Evolutionary conservation across 2,113 vertebrate species (phyloP).

Genomic region (Hypanus sabinus): DNA sequence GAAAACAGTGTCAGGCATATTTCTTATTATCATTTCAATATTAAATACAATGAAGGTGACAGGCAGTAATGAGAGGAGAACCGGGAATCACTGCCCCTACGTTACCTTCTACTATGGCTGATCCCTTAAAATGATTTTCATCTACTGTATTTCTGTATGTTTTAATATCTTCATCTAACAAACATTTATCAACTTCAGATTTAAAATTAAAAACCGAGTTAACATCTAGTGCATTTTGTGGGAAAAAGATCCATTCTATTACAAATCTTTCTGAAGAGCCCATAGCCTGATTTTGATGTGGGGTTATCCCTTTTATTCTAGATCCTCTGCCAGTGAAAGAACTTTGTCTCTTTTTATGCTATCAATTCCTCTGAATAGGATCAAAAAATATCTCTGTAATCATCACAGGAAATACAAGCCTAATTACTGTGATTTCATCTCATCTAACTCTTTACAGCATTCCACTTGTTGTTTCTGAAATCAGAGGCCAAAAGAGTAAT

Average conservation of each 20-base stretch:
- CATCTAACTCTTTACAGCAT: not conserved
- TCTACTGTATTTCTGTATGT: not conserved
- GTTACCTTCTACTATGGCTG: not conserved
- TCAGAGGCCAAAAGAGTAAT: not conserved
- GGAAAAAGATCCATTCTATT: no score
- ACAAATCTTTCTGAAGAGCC: no score
- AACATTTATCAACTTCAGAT: not conserved
- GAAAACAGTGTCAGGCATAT: constrained; percentile 34
- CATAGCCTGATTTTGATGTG: not conserved
- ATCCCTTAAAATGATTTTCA: not conserved
- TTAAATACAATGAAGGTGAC: not conserved
- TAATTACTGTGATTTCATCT: not conserved
- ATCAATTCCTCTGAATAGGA: no score
- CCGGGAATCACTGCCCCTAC: not conserved
- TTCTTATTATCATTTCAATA: not conserved
- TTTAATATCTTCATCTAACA: not conserved
- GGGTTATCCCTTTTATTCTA: not conserved
- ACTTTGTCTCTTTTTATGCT: no score
- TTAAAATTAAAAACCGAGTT: not conserved
- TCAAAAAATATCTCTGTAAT: not conserved
- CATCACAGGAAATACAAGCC: not conserved
- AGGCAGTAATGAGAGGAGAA: no score
- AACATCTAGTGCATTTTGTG: no score
- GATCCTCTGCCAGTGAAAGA: not conserved
- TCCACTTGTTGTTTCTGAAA: no score